phyloP scores from a whole-genome alignment of 2,113 vertebrate genomes.

The Cyprinus carpio region DNA sequence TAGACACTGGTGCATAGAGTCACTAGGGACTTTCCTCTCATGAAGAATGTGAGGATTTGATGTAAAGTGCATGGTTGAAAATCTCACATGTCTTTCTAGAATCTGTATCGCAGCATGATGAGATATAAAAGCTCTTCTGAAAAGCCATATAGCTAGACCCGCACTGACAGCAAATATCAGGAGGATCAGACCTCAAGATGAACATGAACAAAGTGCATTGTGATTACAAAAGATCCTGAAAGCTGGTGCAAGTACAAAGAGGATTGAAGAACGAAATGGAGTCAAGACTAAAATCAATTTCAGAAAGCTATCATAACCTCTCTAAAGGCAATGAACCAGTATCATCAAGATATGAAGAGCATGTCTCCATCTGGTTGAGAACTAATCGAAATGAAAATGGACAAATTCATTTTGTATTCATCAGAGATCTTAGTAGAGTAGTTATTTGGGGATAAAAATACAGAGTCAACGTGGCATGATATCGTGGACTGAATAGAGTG shows the following conservation, averaged over 20 bases:
- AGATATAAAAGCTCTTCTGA: background rate
- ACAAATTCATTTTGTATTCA: background rate
- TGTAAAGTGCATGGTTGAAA: background rate
- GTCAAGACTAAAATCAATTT: background rate
- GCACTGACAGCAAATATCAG: background rate
- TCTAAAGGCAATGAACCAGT: background rate
- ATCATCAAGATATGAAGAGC: background rate
- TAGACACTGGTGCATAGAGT: background rate
- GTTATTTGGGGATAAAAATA: background rate
- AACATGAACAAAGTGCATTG: background rate
- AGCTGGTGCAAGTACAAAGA: slow-evolving; percentile 28
- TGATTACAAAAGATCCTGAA: slow-evolving; percentile 28
- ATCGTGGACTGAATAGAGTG: background rate
- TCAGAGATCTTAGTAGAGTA: background rate
- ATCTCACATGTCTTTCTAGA: background rate
- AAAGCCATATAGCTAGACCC: background rate
- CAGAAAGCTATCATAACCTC: background rate
- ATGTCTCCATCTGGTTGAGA: slow-evolving; percentile 12
- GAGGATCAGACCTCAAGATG: slow-evolving; percentile 12
- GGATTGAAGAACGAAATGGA: background rate
- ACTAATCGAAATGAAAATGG: slow-evolving; percentile 19
- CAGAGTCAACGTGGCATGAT: background rate
- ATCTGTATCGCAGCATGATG: background rate
- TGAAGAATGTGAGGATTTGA: background rate
- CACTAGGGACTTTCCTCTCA: background rate